Base-by-base conservation (phyloP, 2,888 invertebrate genomes). In the Rhagophthalmus giganteus region DNA sequence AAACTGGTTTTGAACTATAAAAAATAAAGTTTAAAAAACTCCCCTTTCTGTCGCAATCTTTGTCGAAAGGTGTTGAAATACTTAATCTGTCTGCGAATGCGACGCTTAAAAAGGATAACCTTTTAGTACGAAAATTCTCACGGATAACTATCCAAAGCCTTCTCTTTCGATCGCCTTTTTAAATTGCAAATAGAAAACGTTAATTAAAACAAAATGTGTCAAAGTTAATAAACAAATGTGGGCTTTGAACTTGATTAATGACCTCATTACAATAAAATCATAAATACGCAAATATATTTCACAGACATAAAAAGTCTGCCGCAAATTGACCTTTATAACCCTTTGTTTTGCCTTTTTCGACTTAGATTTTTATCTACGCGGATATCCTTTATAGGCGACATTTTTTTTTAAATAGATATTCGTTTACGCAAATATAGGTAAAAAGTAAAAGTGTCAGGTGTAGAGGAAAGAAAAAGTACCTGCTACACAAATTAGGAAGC, bases 401-500 rank as follows among this genome's bases (percentile, higher is more conserved):
- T n/a, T n/a, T n/a, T n/a, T n/a, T n/a, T n/a, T n/a, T 27, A 27
- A 30, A 10, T 3, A 13, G 4, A 20, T 20, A 20, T 20, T 7
- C 7, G 20, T 20, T 20, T 20, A 32, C n/a, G 9, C 14, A 37
- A 37, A 37, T 24, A 7, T 13, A 20, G 12, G 24, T 24, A 10
- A 26, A 49, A 50, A 50, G 44, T 44, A 50, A 50, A 50, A 50
- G 50, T 47, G 32, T 41, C 47, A 35, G 38, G 47, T 40, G 52
- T 31, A 32, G 34, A 27, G 25, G 38, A 26, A 20, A 14, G 38
- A 46, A 40, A 46, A 52, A 16, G 37, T 52, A 52, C 41, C 52
- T 47, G 47, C 52, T 28, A 44, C 37, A 37, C 34, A 37, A 50
- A 44, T 50, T 42, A 50, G 50, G 49, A 49, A 48, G 39, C 49